phyloP scores from a whole-genome alignment of 1,140 invertebrate genomes.

The Orussus abietinus region DNA sequence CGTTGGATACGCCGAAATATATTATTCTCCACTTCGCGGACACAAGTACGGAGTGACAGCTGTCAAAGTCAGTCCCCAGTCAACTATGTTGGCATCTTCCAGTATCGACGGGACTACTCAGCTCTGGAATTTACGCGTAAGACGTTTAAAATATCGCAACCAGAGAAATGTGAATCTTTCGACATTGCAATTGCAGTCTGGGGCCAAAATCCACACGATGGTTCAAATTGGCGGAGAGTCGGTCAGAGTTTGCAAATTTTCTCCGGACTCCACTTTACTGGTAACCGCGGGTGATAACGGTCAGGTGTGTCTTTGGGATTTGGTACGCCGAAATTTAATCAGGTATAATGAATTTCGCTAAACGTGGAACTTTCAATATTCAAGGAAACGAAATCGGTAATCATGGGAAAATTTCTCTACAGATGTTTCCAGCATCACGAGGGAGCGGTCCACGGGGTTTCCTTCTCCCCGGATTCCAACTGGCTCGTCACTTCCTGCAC shows the following conservation, averaged over 20 bases:
- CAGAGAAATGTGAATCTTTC: neutral
- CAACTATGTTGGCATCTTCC: slow-evolving; percentile 65
- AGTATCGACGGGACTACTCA: slow-evolving; percentile 72
- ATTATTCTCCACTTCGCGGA: slow-evolving; percentile 58
- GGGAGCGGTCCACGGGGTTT: slow-evolving; percentile 59
- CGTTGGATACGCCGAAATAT: slow-evolving; percentile 55
- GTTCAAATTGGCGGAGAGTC: slow-evolving; percentile 63
- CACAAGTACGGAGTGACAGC: slow-evolving; percentile 68
- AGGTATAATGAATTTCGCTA: slow-evolving; percentile 46
- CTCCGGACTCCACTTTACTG: slow-evolving; percentile 62
- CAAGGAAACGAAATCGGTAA: neutral
- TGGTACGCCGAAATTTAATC: slow-evolving; percentile 59
- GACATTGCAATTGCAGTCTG: slow-evolving; percentile 44
- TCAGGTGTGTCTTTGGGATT: slow-evolving; percentile 69
- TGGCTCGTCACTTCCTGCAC: slow-evolving; percentile 66
- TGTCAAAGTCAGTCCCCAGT: slow-evolving; percentile 67
- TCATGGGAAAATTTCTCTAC: slow-evolving; percentile 16
- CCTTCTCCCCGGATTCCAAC: slow-evolving; percentile 65
- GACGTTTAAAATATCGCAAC: neutral
- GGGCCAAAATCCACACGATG: slow-evolving; percentile 60
- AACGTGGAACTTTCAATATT: neutral
- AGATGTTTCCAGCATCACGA: slow-evolving; percentile 67
- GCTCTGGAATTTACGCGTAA: slow-evolving; percentile 62
- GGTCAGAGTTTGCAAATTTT: slow-evolving; percentile 64
- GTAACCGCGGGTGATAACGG: slow-evolving; percentile 74